Evolutionary conservation across 2,113 vertebrate genomes (phyloP), one percentile per base, ranked within the genome.

Genomic region (Perca schrenkii): DNA sequence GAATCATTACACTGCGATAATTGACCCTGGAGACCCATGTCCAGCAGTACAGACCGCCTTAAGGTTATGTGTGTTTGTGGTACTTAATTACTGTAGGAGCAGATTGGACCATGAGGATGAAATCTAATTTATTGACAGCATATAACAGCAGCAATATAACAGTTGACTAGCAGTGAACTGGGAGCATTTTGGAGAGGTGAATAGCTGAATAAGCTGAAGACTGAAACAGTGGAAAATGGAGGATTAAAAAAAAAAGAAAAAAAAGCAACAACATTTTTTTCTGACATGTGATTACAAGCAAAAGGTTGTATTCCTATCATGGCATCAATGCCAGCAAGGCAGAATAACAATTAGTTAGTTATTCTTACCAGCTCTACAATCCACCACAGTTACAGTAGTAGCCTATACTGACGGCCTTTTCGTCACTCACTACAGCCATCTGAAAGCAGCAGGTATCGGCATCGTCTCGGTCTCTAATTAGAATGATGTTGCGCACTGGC

Each of bases 1-100:
- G 64, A 88, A 85, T 92, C 88, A 93, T 94, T 93, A 93, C 86
- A 80, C 74, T 82, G 77, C 86, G 72, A 86, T 91, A 92, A 94
- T 91, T 94, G 89, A 94, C 93, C 91, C 90, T 68, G 78, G 84
- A 84, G 88, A 90, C 91, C 83, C 83, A 52, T 88, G 87, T 92
- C 89, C 87, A 77, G 83, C 82, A 77, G 83, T 74, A 80, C 77
- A 90, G 69, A 80, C 72, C 73, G 74, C 73, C 73, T 87, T 85
- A 76, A 88, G 82, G 79, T 76, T 61, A 58, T 77, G 64, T 70
- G 54, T 72, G 82, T 78, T 36, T 77, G 58, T 78, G 77, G 67
- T 62, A 71, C 74, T 85, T 91, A 90, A 94, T 93, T 94, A 43
- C 40, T 43, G 40, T 43, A 93, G 77, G 62, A 40, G 46, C 53